Evolutionary conservation across 2,888 invertebrate genomes (phyloP).

Genomic region (Rhaphigaster nebulosa): DNA sequence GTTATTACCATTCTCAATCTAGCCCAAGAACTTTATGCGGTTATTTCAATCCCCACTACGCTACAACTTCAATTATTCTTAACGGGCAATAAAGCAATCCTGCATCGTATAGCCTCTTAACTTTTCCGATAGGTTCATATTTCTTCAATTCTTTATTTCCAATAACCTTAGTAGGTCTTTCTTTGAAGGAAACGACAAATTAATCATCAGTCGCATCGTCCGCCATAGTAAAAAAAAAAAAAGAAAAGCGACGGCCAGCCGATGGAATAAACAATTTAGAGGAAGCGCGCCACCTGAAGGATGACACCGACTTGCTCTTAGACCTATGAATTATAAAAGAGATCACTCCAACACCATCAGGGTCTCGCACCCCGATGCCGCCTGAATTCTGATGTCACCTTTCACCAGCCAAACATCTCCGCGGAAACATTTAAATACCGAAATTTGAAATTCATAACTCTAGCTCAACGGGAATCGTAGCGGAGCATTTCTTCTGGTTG

Average conservation of each 20-base stretch:
- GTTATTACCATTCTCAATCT: too few relatives aligned
- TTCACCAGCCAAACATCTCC: not conserved
- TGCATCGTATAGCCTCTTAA: too few relatives aligned
- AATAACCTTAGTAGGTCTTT: too few relatives aligned
- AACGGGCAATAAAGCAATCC: too few relatives aligned
- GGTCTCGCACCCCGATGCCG: not conserved
- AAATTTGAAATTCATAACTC: not conserved
- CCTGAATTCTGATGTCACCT: conserved; percentile 19
- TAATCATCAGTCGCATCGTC: not conserved
- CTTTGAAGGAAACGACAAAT: too few relatives aligned
- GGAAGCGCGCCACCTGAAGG: conserved; percentile 51
- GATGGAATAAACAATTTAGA: conserved; percentile 61
- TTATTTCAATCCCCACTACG: too few relatives aligned
- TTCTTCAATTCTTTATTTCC: too few relatives aligned
- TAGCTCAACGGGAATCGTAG: not conserved
- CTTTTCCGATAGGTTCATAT: too few relatives aligned
- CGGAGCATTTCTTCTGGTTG: not conserved
- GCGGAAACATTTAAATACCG: not conserved
- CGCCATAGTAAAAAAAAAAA: not conserved
- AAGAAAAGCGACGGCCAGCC: not conserved
- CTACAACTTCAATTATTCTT: too few relatives aligned
- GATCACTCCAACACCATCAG: conserved; percentile 31
- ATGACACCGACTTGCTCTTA: conserved; percentile 62
- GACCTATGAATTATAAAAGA: conserved; percentile 62
- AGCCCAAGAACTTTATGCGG: too few relatives aligned